Conservation (phyloP, 1,140 invertebrate species). For the Matsumurasca onukii region DNA sequence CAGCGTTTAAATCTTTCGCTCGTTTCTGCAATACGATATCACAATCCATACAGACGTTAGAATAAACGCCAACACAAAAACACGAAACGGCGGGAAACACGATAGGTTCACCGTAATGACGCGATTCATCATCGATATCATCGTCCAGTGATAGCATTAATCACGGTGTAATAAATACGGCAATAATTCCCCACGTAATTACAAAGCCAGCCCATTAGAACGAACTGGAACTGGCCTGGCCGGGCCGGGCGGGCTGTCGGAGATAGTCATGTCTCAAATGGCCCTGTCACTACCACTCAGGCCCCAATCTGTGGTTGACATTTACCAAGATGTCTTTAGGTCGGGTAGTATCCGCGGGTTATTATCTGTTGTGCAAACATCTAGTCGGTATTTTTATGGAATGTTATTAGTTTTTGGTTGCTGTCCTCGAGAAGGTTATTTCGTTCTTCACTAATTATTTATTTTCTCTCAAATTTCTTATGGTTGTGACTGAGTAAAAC, state of each 20-base stretch:
- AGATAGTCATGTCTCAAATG: neutral
- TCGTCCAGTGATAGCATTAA: neutral
- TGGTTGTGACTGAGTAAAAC: too few species aligned
- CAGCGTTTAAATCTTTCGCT: too few species aligned
- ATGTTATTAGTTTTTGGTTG: too few species aligned
- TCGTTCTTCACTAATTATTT: too few species aligned
- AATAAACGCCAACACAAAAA: too few species aligned
- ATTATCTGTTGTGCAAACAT: neutral
- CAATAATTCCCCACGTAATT: slow-evolving; percentile 11
- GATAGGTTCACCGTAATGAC: too few species aligned
- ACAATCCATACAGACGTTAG: too few species aligned
- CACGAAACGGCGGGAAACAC: too few species aligned
- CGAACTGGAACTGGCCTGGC: slow-evolving; percentile 5
- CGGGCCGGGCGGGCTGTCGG: neutral
- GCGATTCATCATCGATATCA: slow-evolving; percentile 8
- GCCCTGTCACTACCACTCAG: neutral
- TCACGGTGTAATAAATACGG: slow-evolving; percentile 22
- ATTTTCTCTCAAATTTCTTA: too few species aligned
- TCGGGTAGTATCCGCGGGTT: neutral
- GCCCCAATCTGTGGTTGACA: neutral
- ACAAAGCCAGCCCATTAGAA: neutral
- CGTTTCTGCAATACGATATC: too few species aligned
- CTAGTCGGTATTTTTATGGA: too few species aligned
- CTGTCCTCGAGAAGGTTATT: too few species aligned
- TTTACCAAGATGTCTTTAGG: neutral